Conservation (phyloP, 1,140 invertebrate species). For the Pseudoatta argentina region DNA sequence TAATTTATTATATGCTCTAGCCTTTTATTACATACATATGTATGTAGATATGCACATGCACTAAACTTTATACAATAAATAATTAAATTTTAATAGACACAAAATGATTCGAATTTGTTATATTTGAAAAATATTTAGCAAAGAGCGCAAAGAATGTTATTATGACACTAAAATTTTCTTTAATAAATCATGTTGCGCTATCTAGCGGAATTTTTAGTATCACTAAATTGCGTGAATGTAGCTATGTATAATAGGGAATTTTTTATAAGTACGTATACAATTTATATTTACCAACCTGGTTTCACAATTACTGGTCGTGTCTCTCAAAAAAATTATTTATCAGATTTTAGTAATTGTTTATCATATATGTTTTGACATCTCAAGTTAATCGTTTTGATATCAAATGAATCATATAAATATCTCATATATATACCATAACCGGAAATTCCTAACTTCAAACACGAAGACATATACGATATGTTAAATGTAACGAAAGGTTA, state of each 20-base stretch:
- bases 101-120: background rate
- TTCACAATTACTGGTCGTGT: background rate
- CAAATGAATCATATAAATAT: background rate
- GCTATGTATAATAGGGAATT: background rate
- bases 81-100: background rate
- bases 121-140: background rate
- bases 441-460: constrained; percentile 2
- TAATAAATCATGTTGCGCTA: background rate
- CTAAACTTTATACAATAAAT: background rate
- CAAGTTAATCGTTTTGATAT: background rate
- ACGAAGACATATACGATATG: background rate
- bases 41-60: background rate
- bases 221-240: background rate
- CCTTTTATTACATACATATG: background rate
- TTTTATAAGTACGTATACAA: background rate
- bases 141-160: background rate
- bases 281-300: background rate
- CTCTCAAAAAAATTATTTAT: background rate
- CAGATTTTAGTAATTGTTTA: background rate
- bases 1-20: background rate
- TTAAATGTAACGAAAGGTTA: constrained; percentile 9
- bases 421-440: background rate
- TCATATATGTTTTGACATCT: background rate
- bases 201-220: background rate
- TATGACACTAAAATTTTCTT: background rate